Evolutionary conservation across 2,797 vertebrate species (phyloP), one percentile per base, ranked within the genome.

Genomic region (Sebastes ruberrimus): DNA sequence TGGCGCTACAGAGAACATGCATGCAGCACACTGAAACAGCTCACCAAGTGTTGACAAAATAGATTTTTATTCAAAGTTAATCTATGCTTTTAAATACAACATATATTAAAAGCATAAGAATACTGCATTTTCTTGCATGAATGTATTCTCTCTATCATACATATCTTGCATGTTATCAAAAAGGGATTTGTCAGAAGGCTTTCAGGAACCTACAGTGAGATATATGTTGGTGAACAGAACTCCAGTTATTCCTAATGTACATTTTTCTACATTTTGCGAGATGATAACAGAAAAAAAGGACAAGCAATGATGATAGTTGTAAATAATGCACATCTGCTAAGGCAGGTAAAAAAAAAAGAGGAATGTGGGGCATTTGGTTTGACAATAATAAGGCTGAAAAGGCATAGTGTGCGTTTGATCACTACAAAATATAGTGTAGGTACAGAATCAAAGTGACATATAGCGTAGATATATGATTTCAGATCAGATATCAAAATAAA

Each of bases 51-150:
- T 14, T 87, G 87, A 87, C 85, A 92, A 94, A 93, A 95, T 95
- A 83, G 78, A 91, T 79, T 82, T 94, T 95, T 94, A 94, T 95
- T 95, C 60, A 88, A 93, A 92, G 76, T 86, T 73, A 84, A 91
- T 83, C 88, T 90, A 88, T 83, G 82, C 76, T 87, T 95, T 94
- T 91, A 92, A 94, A 95, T 91, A 93, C 65, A 85, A 76, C 80
- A 85, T 71, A 71, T 84, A 69, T 92, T 70, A 80, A 88, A 90
- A 89, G 84, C 89, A 89, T 89, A 63, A 72, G 62, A 94, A 92
- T 90, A 93, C 83, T 91, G 88, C 81, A 87, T 92, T 83, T 77
- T 33, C 27, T 81, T 85, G 25, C 73, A 46, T 74, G 78, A 42
- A 67, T 67, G 42, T 69, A 55, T 82, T 75, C 73, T 38, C 30